Conservation (phyloP, 2,888 invertebrate genomes). For the Mactromeris polynyma region DNA sequence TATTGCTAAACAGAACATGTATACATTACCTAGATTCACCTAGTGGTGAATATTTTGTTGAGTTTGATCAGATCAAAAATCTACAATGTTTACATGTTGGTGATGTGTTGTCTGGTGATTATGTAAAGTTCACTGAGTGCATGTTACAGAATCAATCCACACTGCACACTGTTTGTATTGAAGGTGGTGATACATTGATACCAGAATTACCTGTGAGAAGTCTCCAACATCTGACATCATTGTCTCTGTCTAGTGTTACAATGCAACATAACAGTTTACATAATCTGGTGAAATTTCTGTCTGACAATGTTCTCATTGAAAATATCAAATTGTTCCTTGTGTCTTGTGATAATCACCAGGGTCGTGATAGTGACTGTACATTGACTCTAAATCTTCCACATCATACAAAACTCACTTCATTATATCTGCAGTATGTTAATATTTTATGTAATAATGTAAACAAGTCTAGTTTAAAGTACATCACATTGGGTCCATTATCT, state of each 20-base stretch:
- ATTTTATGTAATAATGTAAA: not conserved
- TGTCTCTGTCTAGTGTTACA: not conserved
- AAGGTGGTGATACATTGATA: not conserved
- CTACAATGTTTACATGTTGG: no score
- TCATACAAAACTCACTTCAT: not conserved
- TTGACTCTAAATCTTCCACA: not conserved
- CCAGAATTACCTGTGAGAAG: not conserved
- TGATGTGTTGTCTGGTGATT: no score
- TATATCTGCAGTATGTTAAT: not conserved
- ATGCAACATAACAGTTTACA: not conserved
- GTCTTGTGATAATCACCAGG: not conserved
- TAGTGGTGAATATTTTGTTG: not conserved
- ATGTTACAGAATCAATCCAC: not conserved
- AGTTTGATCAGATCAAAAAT: no score
- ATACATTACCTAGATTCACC: not conserved
- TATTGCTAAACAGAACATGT: not conserved
- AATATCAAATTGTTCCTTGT: not conserved
- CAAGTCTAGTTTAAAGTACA: not conserved
- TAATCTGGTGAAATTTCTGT: not conserved
- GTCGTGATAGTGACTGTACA: not conserved
- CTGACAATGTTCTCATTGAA: not conserved
- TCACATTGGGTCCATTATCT: not conserved
- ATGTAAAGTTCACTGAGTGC: no score
- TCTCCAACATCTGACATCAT: not conserved
- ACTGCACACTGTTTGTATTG: not conserved